These are phyloP conservation scores for Gymnoscopelus microlampas DNA, from an alignment of 2,797 vertebrate genomes.

Conservation along the genomic window DNA sequence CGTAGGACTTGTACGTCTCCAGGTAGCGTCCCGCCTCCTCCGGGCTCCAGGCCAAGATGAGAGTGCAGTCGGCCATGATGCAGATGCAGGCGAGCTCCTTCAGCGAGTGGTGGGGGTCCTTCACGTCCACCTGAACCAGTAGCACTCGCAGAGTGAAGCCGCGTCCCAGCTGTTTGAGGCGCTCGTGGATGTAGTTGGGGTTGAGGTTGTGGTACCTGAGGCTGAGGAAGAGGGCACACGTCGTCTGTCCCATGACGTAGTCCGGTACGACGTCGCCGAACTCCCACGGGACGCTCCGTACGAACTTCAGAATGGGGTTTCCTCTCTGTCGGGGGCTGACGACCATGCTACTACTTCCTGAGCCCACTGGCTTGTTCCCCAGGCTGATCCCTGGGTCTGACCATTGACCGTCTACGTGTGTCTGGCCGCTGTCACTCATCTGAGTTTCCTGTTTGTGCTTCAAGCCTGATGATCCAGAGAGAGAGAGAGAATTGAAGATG, in stretches of 20 bases:
- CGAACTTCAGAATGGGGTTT: conserved; percentile 90
- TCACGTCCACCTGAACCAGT: conserved; percentile 91
- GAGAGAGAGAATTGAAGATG: no score
- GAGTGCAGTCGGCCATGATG: conserved; percentile 91
- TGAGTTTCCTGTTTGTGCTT: conserved; percentile 12
- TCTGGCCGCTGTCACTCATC: conserved; percentile 17
- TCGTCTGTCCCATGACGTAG: conserved; percentile 88
- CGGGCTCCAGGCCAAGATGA: conserved; percentile 91
- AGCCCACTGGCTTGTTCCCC: conserved; percentile 74
- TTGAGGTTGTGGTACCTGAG: conserved; percentile 92
- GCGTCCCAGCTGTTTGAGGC: conserved; percentile 86
- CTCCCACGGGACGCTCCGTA: conserved; percentile 92
- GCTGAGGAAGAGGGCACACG: conserved; percentile 92
- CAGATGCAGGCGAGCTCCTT: conserved; percentile 93
- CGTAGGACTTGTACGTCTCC: conserved; percentile 93
- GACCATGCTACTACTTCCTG: conserved; percentile 86
- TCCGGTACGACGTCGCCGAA: conserved; percentile 89
- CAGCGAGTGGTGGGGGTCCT: conserved; percentile 88
- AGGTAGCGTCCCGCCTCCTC: conserved; percentile 92
- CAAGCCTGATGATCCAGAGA: not conserved
- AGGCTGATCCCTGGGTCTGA: conserved; percentile 42
- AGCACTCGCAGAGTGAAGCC: conserved; percentile 84
- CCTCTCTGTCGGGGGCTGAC: conserved; percentile 93
- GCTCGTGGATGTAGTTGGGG: conserved; percentile 89
- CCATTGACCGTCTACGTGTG: conserved; percentile 39